Evolutionary conservation across 2,797 vertebrate species (phyloP), one percentile per base, ranked within the genome.

Genomic region (Chelon auratus): DNA sequence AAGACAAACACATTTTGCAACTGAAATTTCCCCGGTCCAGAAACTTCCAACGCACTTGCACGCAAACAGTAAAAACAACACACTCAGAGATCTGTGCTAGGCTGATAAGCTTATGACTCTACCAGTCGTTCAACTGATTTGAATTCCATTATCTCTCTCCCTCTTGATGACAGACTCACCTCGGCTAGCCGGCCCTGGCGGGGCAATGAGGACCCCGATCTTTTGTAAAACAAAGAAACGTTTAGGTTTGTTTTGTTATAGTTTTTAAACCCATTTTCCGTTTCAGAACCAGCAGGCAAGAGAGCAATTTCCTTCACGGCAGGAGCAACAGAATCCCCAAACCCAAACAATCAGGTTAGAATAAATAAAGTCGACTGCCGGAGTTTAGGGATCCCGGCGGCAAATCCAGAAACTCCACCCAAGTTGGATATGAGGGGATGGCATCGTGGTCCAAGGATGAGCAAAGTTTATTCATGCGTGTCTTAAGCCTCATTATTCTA

Each of bases 271-370:
- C 11, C 59, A 43, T 87, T 84, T 91, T 90, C 85, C 45, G 17
- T 90, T 87, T 87, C 68, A 72, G 75, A 84, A 89, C 66, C 81
- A 74, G 79, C 68, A 76, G 81, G 83, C 80, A 72, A 80, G 74
- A 80, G 77, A 90, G 83, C 83, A 81, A 90, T 91, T 92, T 93
- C 92, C 92, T 85, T 84, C 67, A 37, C 66, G 66, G 83, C 70
- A 72, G 72, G 57, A 81, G 84, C 84, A 84, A 87, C 81, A 83
- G 83, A 90, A 89, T 90, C 79, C 68, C 37, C 68, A 84, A 93
- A 93, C 85, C 87, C 89, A 92, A 92, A 93, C 89, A 93, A 85
- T 85, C 82, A 78, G 68, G 63, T 89, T 87, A 87, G 80, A 89
- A 90, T 82, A 91, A 91, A 91, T 92, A 91, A 89, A 86, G 86